Evolutionary conservation across 1,140 invertebrate species (phyloP), one percentile per base, ranked within the genome.

Genomic region (Panulirus ornatus): DNA sequence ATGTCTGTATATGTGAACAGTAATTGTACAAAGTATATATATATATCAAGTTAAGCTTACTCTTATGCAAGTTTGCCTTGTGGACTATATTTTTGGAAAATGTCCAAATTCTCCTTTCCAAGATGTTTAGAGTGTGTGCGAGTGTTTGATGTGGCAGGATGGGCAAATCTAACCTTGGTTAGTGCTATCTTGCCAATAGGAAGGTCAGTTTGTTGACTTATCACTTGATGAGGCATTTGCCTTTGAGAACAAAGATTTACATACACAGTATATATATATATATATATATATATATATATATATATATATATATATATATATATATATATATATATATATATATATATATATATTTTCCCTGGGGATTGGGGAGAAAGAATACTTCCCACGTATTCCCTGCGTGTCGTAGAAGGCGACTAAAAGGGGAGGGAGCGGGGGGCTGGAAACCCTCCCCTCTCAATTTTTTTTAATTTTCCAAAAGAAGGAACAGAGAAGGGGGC

Each of bases 1-100:
- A 73, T 85, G 83, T 85, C 38, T 85, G 44, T 85, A 79, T 79
- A 79, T 79, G 38, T 73, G 40, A 85, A 71, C 47, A 51, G 66
- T 78, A 75, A 78, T 27, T 87, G 84, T 87, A 87, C 84, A 87
- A 87, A 87, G 36, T n/a, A n/a, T n/a, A n/a, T n/a, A n/a, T 76
- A 34, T 78, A 85, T 85, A 84, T 44, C 42, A 34, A 40, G 66
- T 76, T 36, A 40, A 54, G 84, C 54, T 36, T 87, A 87, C 84
- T 87, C 70, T 78, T 42, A 87, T 87, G 84, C 84, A 87, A 87
- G 75, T 87, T 78, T 87, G 51, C 73, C 84, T 87, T 87, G 44
- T 78, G 54, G 84, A 87, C 40, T 73, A 73, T 83, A 83, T 78
- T 63, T 87, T 42, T 78, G 40, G 73, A 87, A 78, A 87, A 76